These are phyloP conservation scores for Vollenhovia emeryi DNA, from an alignment of 1,140 invertebrate genomes.

Conservation along the genomic window DNA sequence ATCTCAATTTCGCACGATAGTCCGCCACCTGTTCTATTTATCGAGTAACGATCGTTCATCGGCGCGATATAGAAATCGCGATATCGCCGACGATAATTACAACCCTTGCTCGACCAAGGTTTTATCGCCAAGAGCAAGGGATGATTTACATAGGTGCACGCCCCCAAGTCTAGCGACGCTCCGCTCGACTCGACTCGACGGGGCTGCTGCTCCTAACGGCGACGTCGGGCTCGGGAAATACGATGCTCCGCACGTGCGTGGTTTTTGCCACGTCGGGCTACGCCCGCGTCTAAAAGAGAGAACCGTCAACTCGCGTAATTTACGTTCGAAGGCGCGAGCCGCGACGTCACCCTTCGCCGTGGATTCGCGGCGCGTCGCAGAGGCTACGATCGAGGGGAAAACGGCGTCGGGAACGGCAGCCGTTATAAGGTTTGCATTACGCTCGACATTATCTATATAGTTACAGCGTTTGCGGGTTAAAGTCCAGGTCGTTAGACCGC, in stretches of 20 bases:
- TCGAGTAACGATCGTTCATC: not conserved
- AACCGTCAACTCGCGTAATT: not conserved
- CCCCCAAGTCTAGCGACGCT: slow-evolving; percentile 44
- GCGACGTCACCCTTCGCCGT: not conserved
- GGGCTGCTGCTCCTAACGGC: slow-evolving; percentile 14
- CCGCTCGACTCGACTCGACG: slow-evolving; percentile 15
- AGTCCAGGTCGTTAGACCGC: slow-evolving; percentile 63
- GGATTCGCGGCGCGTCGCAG: not conserved
- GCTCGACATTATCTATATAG: slow-evolving; percentile 38
- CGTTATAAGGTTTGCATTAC: slow-evolving; percentile 58
- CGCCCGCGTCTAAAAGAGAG: not conserved
- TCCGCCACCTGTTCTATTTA: not conserved
- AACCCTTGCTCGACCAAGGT: slow-evolving; percentile 59
- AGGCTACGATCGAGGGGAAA: not conserved
- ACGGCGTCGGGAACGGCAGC: not conserved
- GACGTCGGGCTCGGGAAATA: slow-evolving; percentile 26
- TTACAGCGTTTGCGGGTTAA: slow-evolving; percentile 56
- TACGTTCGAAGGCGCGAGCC: slow-evolving; percentile 6
- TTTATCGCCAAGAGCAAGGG: slow-evolving; percentile 60
- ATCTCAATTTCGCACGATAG: not conserved
- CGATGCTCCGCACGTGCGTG: slow-evolving; percentile 24
- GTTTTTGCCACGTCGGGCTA: slow-evolving; percentile 17
- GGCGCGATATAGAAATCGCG: slow-evolving; percentile 41
- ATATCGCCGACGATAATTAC: slow-evolving; percentile 68
- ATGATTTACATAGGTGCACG: slow-evolving; percentile 65